Evolutionary conservation across 2,113 vertebrate species (phyloP), one percentile per base, ranked within the genome.

Genomic region (Anguilla japonica): DNA sequence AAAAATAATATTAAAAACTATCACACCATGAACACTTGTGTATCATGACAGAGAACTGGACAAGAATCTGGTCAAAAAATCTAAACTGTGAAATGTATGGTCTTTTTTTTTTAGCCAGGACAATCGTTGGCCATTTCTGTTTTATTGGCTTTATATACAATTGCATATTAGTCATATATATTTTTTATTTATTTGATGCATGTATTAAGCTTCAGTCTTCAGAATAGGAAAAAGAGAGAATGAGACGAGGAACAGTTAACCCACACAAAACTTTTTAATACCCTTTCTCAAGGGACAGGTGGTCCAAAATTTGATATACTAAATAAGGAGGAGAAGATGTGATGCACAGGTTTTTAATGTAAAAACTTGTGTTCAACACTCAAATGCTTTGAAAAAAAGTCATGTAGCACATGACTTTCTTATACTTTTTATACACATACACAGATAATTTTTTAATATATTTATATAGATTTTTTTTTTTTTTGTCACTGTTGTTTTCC

Each of bases 361-460:
- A 97, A 97, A 96, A 97, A 96, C 95, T 94, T 93, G 95, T 93
- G 93, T 93, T 93, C 93, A 95, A 94, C 95, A 96, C 91, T 92
- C 91, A 94, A 95, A 95, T 94, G 94, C 93, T 93, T 93, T 93
- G 93, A 95, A 94, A 96, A 96, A 34, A 34, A 95, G 95, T 94
- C 95, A 96, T 95, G 94, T 93, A 92, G 94, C 93, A 87, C 91
- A 96, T 96, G 95, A 96, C 96, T 97, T 94, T 94, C 92, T 96
- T 96, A 94, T 93, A 96, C 96, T 96, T 95, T 95, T 96, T 96
- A 95, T 96, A 96, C 96, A 97, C 96, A 95, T 96, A 97, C 96
- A 97, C 95, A 94, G 95, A 97, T 94, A 92, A 34, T 34, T 94
- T 95, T 90, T 94, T 94, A 92, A 96, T 96, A 96, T 96, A 96